Percentiles rank a stretch among this genome's conserved stretches.
Conservation (phyloP, 2,888 invertebrate species). For the Schizotus pectinicornis region DNA sequence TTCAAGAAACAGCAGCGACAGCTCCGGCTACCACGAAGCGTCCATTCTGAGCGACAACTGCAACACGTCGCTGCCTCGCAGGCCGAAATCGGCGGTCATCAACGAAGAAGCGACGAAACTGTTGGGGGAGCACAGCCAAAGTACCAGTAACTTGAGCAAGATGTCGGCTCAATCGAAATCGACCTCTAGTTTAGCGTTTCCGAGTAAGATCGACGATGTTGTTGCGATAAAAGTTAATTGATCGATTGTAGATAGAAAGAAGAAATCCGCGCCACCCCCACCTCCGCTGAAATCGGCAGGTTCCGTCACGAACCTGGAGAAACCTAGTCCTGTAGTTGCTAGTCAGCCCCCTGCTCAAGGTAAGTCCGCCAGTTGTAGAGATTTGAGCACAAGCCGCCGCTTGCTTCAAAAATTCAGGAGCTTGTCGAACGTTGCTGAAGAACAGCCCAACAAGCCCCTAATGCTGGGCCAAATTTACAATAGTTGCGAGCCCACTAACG, state of each 20-base stretch:
- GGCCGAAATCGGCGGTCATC: conserved; percentile 51
- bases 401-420: conserved; percentile 6
- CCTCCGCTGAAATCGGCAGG: conserved; percentile 56
- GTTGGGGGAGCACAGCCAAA: conserved; percentile 43
- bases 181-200: conserved; percentile 53
- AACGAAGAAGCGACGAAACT: conserved; percentile 36
- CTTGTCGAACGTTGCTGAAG: conserved; percentile 2
- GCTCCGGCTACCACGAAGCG: conserved; percentile 75
- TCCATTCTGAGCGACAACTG: conserved; percentile 69
- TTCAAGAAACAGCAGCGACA: conserved; percentile 75
- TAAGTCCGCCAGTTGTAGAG: conserved; percentile 26
- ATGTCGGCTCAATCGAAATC: conserved; percentile 56
- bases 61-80: conserved; percentile 53
- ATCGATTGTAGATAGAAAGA: conserved; percentile 62
- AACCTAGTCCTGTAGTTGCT: conserved; percentile 57
- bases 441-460: background rate
- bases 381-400: background rate
- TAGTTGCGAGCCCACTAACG: background rate
- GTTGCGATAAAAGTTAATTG: background rate
- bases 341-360: conserved; percentile 49
- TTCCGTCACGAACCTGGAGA: conserved; percentile 47
- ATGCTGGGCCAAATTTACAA: conserved; percentile 15
- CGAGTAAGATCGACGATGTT: conserved; percentile 46
- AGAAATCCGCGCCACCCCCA: conserved; percentile 66
- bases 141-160: conserved; percentile 53